Evolutionary conservation across 2,888 invertebrate genomes (phyloP).

Genomic region (Cosmia pyralina): DNA sequence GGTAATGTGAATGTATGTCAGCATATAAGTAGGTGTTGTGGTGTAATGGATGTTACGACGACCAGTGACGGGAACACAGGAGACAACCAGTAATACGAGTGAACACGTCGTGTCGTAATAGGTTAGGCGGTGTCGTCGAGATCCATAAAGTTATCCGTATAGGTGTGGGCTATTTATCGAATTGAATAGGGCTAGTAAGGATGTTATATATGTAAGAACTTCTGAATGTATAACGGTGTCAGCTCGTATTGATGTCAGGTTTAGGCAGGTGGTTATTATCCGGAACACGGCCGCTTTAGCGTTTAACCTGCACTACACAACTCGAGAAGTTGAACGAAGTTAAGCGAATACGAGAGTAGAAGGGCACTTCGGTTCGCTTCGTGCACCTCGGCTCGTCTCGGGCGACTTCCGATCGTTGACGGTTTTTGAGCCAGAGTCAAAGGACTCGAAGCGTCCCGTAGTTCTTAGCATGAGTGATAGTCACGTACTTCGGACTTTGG

Average conservation of each 20-base stretch:
- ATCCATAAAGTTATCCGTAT: slow-evolving; percentile 82
- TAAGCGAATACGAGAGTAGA: too few species aligned
- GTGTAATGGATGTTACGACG: slow-evolving; percentile 78
- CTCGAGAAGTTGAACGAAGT: too few species aligned
- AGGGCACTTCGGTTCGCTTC: too few species aligned
- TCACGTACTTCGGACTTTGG: too few species aligned
- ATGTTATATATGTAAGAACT: slow-evolving; percentile 85
- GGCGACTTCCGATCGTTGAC: too few species aligned
- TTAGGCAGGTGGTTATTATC: slow-evolving; percentile 87
- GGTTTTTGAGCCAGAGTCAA: too few species aligned
- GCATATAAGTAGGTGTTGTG: slow-evolving; percentile 80
- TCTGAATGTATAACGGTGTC: slow-evolving; percentile 85
- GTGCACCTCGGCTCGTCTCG: too few species aligned
- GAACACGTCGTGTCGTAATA: slow-evolving; percentile 76
- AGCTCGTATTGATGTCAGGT: slow-evolving; percentile 84
- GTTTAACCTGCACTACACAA: slow-evolving; percentile 62
- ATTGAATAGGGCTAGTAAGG: slow-evolving; percentile 84
- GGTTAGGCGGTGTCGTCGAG: slow-evolving; percentile 82
- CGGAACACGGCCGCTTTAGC: slow-evolving; percentile 82
- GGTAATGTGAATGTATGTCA: slow-evolving; percentile 83
- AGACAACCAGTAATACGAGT: slow-evolving; percentile 74
- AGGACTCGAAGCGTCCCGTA: too few species aligned
- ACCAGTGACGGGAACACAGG: slow-evolving; percentile 78
- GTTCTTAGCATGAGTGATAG: too few species aligned
- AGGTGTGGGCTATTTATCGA: slow-evolving; percentile 89